Conservation (phyloP, 2,113 vertebrate genomes). For the Stegastes partitus region DNA sequence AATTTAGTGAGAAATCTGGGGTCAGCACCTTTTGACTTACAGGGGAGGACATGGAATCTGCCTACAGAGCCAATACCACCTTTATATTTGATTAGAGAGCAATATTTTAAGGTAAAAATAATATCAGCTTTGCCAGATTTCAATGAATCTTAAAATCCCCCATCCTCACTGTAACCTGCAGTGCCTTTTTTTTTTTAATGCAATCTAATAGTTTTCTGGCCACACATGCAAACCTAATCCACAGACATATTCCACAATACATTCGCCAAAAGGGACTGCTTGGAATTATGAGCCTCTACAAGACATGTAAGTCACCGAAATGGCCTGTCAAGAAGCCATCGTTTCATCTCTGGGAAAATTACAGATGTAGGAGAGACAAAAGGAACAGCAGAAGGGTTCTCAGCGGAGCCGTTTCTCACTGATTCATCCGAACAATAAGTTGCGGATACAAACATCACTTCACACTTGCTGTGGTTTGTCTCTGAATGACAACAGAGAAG, state of each 20-base stretch:
- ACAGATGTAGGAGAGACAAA: not conserved
- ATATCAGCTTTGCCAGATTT: too few species aligned
- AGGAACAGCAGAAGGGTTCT: not conserved
- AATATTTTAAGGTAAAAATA: too few species aligned
- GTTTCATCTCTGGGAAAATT: conserved; percentile 15
- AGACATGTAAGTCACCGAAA: conserved; percentile 7
- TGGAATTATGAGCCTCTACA: not conserved
- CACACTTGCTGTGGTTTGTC: too few species aligned
- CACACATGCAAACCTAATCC: not conserved
- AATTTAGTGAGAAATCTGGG: conserved; percentile 59
- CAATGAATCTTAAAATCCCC: too few species aligned
- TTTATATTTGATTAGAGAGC: not conserved
- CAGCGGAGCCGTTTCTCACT: conserved; percentile 3
- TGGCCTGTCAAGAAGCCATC: not conserved
- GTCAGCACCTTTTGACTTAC: conserved; percentile 39
- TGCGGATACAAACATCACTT: not conserved
- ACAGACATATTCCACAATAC: not conserved
- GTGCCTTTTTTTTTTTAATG: too few species aligned
- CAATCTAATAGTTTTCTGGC: too few species aligned
- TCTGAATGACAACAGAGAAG: too few species aligned
- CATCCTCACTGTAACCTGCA: too few species aligned
- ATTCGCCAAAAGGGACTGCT: not conserved
- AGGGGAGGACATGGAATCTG: conserved; percentile 5
- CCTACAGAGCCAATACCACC: not conserved
- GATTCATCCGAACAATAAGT: not conserved